These are phyloP conservation scores for Oxyteleia sp. DNA, from an alignment of 2,888 invertebrate genomes.

Conservation along the genomic window DNA sequence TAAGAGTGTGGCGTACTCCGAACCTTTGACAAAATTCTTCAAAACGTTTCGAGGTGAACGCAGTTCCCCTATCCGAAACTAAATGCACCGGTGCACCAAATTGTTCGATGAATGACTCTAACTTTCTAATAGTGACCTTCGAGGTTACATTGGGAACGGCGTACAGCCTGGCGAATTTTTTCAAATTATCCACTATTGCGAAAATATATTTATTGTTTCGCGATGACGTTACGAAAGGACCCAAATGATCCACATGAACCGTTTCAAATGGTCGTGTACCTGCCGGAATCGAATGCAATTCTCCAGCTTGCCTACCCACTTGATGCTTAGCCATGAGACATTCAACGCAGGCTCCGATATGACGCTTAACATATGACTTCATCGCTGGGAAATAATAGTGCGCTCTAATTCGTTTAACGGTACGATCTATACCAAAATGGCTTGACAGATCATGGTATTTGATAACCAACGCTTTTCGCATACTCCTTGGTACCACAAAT, in stretches of 20 bases:
- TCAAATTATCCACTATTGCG: conserved; percentile 69
- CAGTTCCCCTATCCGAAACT: conserved; percentile 75
- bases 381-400: background rate
- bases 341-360: conserved; percentile 65
- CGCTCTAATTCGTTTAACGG: background rate
- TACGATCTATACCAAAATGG: conserved; percentile 4
- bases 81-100: conserved; percentile 71
- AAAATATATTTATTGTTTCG: conserved; percentile 64
- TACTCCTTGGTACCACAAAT: conserved; percentile 11
- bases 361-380: conserved; percentile 7
- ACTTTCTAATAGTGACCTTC: conserved; percentile 22
- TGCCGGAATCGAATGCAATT: conserved; percentile 73
- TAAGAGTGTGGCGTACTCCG: conserved; percentile 68
- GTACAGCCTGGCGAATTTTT: conserved; percentile 63
- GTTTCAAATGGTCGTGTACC: conserved; percentile 64
- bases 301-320: conserved; percentile 58
- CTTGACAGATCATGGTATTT: conserved; percentile 5
- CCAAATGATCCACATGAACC: conserved; percentile 73
- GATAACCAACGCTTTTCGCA: conserved; percentile 13
- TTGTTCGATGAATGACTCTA: conserved; percentile 61
- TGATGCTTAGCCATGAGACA: conserved; percentile 63
- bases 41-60: conserved; percentile 66
- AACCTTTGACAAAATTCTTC: background rate
- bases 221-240: conserved; percentile 68
- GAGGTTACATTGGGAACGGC: conserved; percentile 43